A percentile compares a stretch with the other conserved stretches of the same genome.
Evolutionary conservation across 2,113 vertebrate species (phyloP).

Genomic region (Brevimyrus niger): DNA sequence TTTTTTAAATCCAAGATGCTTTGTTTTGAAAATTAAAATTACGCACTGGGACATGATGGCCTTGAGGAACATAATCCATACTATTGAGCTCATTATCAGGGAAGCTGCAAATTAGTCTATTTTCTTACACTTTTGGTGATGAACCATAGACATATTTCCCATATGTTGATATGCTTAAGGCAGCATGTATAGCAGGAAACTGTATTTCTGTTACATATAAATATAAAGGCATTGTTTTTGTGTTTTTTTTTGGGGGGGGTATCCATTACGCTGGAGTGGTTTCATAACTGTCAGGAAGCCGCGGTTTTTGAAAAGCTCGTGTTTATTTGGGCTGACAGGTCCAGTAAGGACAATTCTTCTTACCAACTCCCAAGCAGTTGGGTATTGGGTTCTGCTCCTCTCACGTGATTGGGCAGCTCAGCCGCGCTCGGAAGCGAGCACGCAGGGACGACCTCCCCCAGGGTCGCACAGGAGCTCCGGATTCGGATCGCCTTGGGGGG

Average conservation of each 20-base stretch:
- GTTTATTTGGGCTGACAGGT: slow-evolving; percentile 10
- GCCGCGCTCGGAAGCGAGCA: slow-evolving; percentile 22
- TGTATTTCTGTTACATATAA: neutral
- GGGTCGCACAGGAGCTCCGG: slow-evolving; percentile 29
- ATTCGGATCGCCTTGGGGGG: slow-evolving; percentile 24
- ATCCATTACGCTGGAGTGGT: neutral
- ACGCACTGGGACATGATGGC: neutral
- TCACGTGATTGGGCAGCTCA: neutral
- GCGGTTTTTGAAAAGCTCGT: neutral
- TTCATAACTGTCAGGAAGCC: neutral
- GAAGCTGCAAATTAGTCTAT: neutral
- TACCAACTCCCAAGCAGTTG: neutral
- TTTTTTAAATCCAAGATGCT: no score
- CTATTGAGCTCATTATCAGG: neutral
- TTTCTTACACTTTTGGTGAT: neutral
- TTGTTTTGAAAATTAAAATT: slow-evolving; percentile 1
- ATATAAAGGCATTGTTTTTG: neutral
- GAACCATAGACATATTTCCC: neutral
- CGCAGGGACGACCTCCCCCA: slow-evolving; percentile 7
- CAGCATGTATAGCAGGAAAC: neutral
- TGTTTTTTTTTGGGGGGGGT: neutral
- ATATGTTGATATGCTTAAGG: neutral
- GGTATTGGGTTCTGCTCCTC: no score
- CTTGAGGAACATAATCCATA: neutral
- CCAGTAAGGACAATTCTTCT: slow-evolving; percentile 7